Evolutionary conservation across 2,797 vertebrate species (phyloP).

Genomic region (Micropoecilia bifurca): DNA sequence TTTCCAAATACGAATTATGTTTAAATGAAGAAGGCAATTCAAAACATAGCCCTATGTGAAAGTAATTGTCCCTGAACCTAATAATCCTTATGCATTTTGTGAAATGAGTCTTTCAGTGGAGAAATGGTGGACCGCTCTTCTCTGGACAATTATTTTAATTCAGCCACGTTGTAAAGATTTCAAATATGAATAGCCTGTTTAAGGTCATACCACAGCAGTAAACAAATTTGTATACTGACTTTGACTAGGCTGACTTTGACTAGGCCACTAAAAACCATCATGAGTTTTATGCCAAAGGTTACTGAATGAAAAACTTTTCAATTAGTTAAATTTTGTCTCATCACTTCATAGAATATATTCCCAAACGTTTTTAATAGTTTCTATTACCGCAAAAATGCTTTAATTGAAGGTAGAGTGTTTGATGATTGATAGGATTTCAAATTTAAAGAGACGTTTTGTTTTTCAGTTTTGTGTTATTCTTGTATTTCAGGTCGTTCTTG

Average conservation of each 20-base stretch:
- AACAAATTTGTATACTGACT: neutral
- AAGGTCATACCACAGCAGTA: neutral
- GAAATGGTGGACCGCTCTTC: too few relatives aligned
- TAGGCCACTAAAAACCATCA: neutral
- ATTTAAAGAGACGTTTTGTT: neutral
- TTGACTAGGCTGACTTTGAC: neutral
- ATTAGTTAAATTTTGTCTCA: too few relatives aligned
- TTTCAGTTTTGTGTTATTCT: neutral
- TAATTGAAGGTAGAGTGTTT: neutral
- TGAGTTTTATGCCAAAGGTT: too few relatives aligned
- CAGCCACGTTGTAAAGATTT: neutral
- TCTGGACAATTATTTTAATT: neutral
- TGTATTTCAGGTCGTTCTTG: neutral
- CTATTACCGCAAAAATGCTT: neutral
- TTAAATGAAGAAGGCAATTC: too few relatives aligned
- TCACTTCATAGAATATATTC: too few relatives aligned
- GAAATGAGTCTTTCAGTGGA: too few relatives aligned
- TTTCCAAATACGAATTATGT: too few relatives aligned
- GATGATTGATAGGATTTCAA: neutral
- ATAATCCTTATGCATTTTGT: too few relatives aligned
- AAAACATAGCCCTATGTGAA: too few relatives aligned
- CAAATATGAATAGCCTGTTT: neutral
- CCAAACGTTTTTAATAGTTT: too few relatives aligned
- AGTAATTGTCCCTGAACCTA: too few relatives aligned
- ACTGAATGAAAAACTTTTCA: too few relatives aligned